phyloP scores from a whole-genome alignment of 1,140 invertebrate species.

The Neotoxoptera formosana region DNA sequence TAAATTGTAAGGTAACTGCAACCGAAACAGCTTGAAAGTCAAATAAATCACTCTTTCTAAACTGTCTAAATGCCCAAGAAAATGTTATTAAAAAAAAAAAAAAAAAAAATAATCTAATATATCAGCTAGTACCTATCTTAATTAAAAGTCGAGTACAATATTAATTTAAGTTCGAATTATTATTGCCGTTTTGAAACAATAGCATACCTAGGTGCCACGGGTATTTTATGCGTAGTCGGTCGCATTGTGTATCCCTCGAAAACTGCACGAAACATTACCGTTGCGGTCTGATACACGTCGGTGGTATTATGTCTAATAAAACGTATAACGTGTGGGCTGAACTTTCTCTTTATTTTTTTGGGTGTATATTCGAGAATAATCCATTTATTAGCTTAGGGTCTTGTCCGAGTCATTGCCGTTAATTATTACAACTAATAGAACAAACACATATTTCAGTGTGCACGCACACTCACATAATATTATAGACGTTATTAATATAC shows the following conservation, averaged over 20 bases:
- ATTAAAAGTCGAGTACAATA: not conserved
- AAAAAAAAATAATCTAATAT: not conserved
- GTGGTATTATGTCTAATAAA: constrained; percentile 10
- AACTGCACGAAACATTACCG: not conserved
- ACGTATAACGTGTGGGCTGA: not conserved
- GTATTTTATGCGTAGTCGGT: not conserved
- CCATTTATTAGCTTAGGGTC: constrained; percentile 37
- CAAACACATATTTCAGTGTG: constrained; percentile 10
- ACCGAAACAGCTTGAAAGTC: not conserved
- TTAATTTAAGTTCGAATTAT: not conserved
- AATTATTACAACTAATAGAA: constrained; percentile 1
- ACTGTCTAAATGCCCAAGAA: not conserved
- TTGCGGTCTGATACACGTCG: not conserved
- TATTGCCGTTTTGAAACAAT: not conserved
- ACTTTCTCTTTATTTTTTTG: not conserved
- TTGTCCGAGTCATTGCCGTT: not conserved
- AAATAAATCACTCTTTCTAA: not conserved
- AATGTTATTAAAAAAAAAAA: not conserved
- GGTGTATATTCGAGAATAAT: constrained; percentile 9
- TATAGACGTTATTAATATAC: not conserved
- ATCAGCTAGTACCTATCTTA: not conserved
- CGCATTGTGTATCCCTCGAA: not conserved
- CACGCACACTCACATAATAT: not conserved
- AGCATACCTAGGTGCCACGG: not conserved
- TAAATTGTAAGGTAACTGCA: not conserved